Percentiles rank a stretch among this genome's conserved stretches.
phyloP scores from a whole-genome alignment of 2,797 vertebrate species.

The Tolypeutes matacus region DNA sequence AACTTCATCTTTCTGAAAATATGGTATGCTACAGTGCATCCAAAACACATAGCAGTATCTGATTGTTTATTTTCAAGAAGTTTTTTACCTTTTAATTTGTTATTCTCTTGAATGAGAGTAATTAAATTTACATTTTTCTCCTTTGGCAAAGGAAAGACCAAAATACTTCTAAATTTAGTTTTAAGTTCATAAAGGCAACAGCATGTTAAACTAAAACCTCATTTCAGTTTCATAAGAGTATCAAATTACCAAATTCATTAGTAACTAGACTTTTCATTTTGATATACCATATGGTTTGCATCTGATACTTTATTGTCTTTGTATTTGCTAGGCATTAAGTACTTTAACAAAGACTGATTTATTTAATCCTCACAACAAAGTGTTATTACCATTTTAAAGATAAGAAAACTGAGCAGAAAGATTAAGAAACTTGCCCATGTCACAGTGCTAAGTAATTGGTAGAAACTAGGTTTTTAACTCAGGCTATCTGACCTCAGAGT shows the following conservation, averaged over 20 bases:
- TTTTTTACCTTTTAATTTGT: background rate
- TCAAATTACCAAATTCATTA: background rate
- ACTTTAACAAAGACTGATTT: background rate
- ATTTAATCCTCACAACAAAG: background rate
- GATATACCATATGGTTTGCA: background rate
- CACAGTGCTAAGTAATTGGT: background rate
- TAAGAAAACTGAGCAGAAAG: background rate
- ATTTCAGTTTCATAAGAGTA: background rate
- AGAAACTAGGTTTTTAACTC: background rate
- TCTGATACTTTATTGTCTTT: background rate
- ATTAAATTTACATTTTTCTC: background rate
- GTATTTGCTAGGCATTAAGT: background rate
- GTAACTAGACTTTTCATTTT: background rate
- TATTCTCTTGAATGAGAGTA: background rate
- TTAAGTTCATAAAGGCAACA: background rate
- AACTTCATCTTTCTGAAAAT: constrained; percentile 16
- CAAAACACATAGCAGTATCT: background rate
- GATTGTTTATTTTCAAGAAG: background rate
- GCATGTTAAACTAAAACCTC: background rate
- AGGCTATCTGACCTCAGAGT: background rate
- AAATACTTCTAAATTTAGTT: background rate
- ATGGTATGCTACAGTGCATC: background rate
- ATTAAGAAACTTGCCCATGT: background rate
- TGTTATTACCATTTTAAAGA: background rate
- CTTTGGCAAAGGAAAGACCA: background rate